A percentile compares a stretch with the other conserved stretches of the same genome.
phyloP scores from a whole-genome alignment of 1,140 invertebrate species.

The Leptoteleia sp. region DNA sequence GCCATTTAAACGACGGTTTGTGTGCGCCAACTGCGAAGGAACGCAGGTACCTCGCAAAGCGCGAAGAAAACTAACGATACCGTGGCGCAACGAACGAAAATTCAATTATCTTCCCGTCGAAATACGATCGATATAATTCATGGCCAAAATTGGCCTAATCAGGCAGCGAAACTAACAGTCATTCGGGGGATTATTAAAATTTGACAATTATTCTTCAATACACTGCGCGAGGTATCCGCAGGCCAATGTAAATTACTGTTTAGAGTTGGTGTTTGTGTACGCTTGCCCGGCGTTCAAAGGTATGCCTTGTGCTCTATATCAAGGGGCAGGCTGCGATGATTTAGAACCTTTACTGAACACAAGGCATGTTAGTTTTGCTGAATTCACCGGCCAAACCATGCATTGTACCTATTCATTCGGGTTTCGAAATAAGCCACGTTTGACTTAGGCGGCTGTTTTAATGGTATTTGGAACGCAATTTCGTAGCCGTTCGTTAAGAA shows the following conservation, averaged over 20 bases:
- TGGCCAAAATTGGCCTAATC: background rate
- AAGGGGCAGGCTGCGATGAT: constrained; percentile 14
- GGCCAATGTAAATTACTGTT: constrained; percentile 5
- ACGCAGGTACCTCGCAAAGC: background rate
- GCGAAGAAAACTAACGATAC: background rate
- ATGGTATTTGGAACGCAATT: too few species aligned
- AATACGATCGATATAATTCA: too few species aligned
- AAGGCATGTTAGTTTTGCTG: constrained; percentile 33
- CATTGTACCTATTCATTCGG: constrained; percentile 46
- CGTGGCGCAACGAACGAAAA: too few species aligned
- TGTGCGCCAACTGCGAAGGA: background rate
- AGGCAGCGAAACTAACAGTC: background rate
- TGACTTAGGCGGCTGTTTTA: too few species aligned
- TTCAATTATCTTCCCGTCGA: constrained; percentile 3
- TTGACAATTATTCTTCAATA: constrained; percentile 15
- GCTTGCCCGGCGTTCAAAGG: constrained; percentile 8
- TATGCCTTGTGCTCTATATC: constrained; percentile 7
- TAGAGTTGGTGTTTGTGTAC: constrained; percentile 24
- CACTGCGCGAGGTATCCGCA: background rate
- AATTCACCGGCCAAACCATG: constrained; percentile 23
- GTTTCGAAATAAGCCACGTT: constrained; percentile 39
- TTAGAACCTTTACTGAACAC: constrained; percentile 34
- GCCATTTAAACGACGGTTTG: background rate
- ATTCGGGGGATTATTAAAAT: constrained; percentile 19
- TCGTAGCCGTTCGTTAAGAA: too few species aligned